These are phyloP conservation scores for Oegoconia quadripuncta DNA, from an alignment of 2,888 invertebrate species.

Conservation along the genomic window DNA sequence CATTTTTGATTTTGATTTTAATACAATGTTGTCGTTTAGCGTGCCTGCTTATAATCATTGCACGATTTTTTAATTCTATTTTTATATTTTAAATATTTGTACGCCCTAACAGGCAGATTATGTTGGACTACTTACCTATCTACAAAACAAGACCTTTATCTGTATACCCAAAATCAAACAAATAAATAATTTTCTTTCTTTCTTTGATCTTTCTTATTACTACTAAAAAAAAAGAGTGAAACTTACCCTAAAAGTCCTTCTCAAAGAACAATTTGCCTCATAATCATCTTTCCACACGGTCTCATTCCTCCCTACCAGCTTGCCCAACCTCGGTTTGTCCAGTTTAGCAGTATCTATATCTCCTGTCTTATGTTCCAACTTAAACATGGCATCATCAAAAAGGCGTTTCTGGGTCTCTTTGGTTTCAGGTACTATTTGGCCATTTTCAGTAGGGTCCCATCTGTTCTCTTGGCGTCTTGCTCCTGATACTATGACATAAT, in stretches of 20 bases:
- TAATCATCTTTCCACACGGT: slow-evolving; percentile 95
- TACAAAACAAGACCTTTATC: too few species aligned
- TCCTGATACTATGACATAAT: slow-evolving; percentile 96
- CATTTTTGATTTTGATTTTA: too few species aligned
- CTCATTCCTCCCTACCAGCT: slow-evolving; percentile 88
- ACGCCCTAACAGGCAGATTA: too few species aligned
- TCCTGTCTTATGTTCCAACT: slow-evolving; percentile 93
- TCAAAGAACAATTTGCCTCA: slow-evolving; percentile 90
- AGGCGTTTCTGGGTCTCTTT: slow-evolving; percentile 93
- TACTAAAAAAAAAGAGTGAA: not conserved
- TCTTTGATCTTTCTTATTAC: not conserved
- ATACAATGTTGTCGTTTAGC: too few species aligned
- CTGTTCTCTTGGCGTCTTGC: slow-evolving; percentile 97
- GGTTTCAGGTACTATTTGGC: slow-evolving; percentile 94
- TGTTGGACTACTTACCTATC: too few species aligned
- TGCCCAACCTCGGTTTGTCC: slow-evolving; percentile 85
- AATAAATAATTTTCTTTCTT: not conserved
- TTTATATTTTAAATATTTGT: too few species aligned
- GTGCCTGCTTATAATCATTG: too few species aligned
- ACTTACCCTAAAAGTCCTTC: slow-evolving; percentile 91
- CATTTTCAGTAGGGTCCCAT: slow-evolving; percentile 98
- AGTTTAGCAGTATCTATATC: slow-evolving; percentile 86
- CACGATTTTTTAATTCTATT: too few species aligned
- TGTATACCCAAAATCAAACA: too few species aligned
- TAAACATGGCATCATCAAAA: slow-evolving; percentile 98